Base-by-base conservation (phyloP, 2,888 invertebrate species). In the Sinotaia quadrata region DNA sequence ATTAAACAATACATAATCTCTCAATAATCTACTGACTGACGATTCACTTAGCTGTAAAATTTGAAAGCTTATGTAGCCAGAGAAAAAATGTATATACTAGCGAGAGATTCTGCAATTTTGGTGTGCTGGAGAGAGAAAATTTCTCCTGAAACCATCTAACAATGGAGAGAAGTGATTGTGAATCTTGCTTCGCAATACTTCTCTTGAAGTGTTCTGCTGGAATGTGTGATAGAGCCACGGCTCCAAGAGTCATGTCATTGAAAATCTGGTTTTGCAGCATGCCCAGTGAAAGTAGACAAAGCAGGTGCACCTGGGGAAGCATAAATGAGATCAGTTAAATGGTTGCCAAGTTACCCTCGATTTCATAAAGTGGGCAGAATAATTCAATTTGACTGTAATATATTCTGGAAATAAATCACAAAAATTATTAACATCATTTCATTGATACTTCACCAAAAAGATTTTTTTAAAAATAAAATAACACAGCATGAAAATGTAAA, bases 261-360 rank as follows among this genome's bases (percentile, higher is more conserved):
- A 84, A 79, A 15, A 80, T 33, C 18, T 66, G 62, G 76, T 88
- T 89, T 37, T 95, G 89, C 84, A 91, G 92, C 84, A 93, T 92
- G 0, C 95, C 95, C 85, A 95, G 93, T 0, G 93, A 92, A 33
- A 97, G 87, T 91, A 94, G 93, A 85, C 94, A 93, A 21, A 97
- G 88, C 7, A 97, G 89, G 88, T 95, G 82, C 27, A 81, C 82
- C 85, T 85, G 75, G 18, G 58, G 37, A 51, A n/a, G 12, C 37
- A 41, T 41, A 41, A 41, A 18, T 12, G 10, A 12, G 18, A 41
- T 8, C 41, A 41, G 41, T 12, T n/a, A n/a, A n/a, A n/a, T n/a
- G n/a, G n/a, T n/a, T n/a, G n/a, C n/a, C n/a, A n/a, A n/a, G n/a
- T n/a, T n/a, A n/a, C n/a, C n/a, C n/a, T n/a, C n/a, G n/a, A n/a